A percentile compares a stretch with the other conserved stretches of the same genome.
These are phyloP conservation scores for Elachura formosa DNA, from an alignment of 2,113 vertebrate species.

Conservation along the genomic window DNA sequence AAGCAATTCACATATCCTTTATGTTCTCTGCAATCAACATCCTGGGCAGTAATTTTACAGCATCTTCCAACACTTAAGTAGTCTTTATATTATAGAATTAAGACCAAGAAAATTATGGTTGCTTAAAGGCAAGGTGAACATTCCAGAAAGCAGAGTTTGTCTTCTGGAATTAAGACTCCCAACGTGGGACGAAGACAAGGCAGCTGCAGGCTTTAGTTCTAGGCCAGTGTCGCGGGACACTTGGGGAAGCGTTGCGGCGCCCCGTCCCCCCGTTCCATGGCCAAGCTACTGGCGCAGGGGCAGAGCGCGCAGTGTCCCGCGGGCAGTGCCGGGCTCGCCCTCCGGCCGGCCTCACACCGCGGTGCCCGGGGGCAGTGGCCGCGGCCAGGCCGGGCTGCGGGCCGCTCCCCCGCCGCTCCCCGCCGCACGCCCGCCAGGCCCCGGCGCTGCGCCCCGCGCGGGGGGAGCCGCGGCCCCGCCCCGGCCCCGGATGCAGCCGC, in stretches of 20 bases:
- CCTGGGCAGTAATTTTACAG: not conserved
- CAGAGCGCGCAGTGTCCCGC: not conserved
- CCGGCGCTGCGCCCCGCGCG: not conserved
- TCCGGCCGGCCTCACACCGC: no score
- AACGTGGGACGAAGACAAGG: not conserved
- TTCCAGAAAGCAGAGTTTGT: not conserved
- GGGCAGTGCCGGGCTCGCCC: not conserved
- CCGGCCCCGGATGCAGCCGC: constrained; percentile 8
- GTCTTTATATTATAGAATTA: constrained; percentile 15
- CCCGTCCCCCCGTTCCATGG: not conserved
- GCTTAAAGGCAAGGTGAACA: constrained; percentile 33
- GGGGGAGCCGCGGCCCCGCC: not conserved
- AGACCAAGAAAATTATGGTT: constrained; percentile 14
- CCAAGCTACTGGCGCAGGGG: not conserved
- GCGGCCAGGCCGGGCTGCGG: no score
- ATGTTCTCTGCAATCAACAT: constrained; percentile 11
- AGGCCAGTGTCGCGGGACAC: not conserved
- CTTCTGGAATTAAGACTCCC: not conserved
- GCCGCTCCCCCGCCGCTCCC: no score
- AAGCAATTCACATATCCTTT: not conserved
- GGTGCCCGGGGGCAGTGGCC: no score
- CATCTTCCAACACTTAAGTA: constrained; percentile 1
- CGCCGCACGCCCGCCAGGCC: not conserved
- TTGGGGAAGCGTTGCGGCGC: not conserved
- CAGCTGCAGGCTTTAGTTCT: not conserved